Evolutionary conservation across 2,113 vertebrate genomes (phyloP).

Genomic region (Orientallactaga bullata): DNA sequence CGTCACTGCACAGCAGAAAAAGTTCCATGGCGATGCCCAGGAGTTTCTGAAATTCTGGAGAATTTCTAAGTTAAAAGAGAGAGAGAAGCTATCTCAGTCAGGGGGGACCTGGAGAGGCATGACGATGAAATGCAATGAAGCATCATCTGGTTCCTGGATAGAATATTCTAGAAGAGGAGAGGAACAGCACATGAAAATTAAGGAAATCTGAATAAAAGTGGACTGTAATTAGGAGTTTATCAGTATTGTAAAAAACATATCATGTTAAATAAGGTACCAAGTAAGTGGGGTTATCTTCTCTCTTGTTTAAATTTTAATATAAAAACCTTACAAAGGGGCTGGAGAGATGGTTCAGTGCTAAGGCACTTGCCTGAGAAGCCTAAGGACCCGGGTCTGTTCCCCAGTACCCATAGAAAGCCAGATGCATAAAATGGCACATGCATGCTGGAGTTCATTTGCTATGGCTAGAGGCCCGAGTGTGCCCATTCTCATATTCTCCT

Average conservation of each 20-base stretch:
- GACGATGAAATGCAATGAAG: rapidly evolving
- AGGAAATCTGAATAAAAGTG: neutral
- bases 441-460: too few species aligned
- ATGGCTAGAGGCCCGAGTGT: too few species aligned
- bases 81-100: neutral
- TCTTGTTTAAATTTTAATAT: neutral
- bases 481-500: too few species aligned
- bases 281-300: rapidly evolving
- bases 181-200: neutral
- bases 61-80: slow-evolving; percentile 90
- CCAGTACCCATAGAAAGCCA: too few species aligned
- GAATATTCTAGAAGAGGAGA: neutral
- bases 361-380: too few species aligned
- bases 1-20: slow-evolving; percentile 97
- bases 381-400: too few species aligned
- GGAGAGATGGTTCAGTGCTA: too few species aligned
- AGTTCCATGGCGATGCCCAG: slow-evolving; percentile 99
- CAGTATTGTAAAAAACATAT: neutral
- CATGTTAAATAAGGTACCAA: neutral
- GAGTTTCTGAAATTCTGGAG: slow-evolving; percentile 98
- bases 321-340: neutral
- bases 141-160: neutral
- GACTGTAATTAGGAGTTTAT: neutral
- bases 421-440: too few species aligned
- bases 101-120: neutral